A percentile compares a stretch with the other conserved stretches of the same genome.
Conservation (phyloP, 2,113 vertebrate species). For the Mormyrus iriodes region DNA sequence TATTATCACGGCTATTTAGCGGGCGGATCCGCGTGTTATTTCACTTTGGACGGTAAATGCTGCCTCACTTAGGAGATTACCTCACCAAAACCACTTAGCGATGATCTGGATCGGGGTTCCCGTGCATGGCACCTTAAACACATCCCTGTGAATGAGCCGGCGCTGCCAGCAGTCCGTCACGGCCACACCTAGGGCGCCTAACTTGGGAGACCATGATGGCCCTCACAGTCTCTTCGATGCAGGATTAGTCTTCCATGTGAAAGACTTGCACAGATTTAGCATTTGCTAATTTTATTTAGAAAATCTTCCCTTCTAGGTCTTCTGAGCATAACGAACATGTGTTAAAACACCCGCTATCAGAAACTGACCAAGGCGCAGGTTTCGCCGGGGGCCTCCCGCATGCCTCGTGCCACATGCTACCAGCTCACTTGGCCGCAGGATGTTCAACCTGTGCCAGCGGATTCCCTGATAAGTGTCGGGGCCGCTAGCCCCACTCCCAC, state of each 20-base stretch:
- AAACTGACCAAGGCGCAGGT: neutral
- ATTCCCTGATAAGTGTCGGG: slow-evolving; percentile 4
- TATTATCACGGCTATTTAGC: neutral
- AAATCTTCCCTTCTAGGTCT: neutral
- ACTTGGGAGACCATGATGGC: neutral
- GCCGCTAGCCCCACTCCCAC: neutral
- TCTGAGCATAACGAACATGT: neutral
- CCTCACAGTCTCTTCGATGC: neutral
- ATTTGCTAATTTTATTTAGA: neutral
- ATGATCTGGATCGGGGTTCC: neutral
- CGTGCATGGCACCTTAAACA: neutral
- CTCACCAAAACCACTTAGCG: neutral
- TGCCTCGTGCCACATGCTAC: neutral
- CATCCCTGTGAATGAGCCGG: neutral
- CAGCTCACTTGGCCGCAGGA: neutral
- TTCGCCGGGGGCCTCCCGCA: neutral
- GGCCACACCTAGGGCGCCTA: neutral
- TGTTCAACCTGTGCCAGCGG: neutral
- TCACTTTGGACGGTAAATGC: neutral
- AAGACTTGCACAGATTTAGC: neutral
- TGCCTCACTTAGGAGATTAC: neutral
- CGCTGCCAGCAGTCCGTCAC: neutral
- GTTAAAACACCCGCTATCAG: neutral
- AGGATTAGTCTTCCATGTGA: neutral
- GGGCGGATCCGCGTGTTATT: neutral